Evolutionary conservation across 2,888 invertebrate genomes (phyloP), one percentile per base, ranked within the genome.

Genomic region (Plagodis dolabraria): DNA sequence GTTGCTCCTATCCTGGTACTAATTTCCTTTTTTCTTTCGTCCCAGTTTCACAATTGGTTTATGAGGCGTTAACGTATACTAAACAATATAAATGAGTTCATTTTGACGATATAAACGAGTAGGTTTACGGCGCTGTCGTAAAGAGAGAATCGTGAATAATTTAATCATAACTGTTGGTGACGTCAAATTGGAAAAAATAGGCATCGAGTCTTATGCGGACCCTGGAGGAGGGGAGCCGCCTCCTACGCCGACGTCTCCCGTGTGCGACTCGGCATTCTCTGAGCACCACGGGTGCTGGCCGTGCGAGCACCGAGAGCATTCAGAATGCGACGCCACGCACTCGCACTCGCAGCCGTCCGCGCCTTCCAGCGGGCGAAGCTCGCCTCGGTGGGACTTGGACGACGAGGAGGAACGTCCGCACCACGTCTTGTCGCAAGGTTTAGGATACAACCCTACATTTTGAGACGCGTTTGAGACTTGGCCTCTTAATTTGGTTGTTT

Each of bases 231-330:
- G 90, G 54, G 86, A 86, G 80, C 89, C 89, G 49, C 90, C 92
- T 34, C 89, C 89, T 54, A 88, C 92, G 67, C 93, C 90, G 75
- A 89, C 87, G 68, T 93, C 90, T 61, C 93, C 89, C 53, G 90
- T 88, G 70, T 92, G 85, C 83, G 93, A 90, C 84, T 92, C 89
- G 57, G 93, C 90, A 64, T 93, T 81, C 83, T 92, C 92, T 64
- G 93, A 93, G 68, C 93, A 92, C 74, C 87, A 87, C 75, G 89
- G 89, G 63, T 90, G 91, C 73, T 90, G 91, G 89, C 91, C 92
- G 58, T 89, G 92, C 79, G 92, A 92, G 70, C 89, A 87, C 60
- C 87, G 86, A 10, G 87, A 88, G 42, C 80, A 82, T 63, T 86
- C 87, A 22, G 87, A 89, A 67, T 86, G 80, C 79, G 88, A 84